Evolutionary conservation across 2,888 invertebrate genomes (phyloP).

Genomic region (Eulithis testata): DNA sequence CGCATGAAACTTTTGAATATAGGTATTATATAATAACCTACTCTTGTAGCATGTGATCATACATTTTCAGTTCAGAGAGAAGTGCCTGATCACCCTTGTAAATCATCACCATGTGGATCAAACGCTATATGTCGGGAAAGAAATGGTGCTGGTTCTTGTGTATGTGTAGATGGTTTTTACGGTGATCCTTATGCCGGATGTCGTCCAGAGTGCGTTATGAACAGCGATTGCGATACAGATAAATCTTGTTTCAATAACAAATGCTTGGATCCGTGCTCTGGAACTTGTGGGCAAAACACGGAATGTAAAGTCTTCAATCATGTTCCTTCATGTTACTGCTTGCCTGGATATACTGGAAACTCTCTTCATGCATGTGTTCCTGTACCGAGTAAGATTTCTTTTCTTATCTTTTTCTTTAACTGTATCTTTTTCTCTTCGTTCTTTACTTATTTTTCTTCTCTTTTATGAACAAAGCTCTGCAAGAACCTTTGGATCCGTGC

Average conservation of each 20-base stretch:
- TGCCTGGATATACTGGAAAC: conserved; percentile 89
- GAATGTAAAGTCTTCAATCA: conserved; percentile 91
- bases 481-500: conserved; percentile 87
- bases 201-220: conserved; percentile 92
- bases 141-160: conserved; percentile 90
- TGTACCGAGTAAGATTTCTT: conserved; percentile 85
- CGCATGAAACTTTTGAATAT: conserved; percentile 34
- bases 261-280: conserved; percentile 91
- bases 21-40: neutral
- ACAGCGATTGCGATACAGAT: conserved; percentile 89
- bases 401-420: conserved; percentile 63
- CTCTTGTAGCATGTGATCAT: conserved; percentile 44
- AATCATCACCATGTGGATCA: conserved; percentile 91
- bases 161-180: conserved; percentile 89
- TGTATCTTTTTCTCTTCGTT: conserved; percentile 55
- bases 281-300: conserved; percentile 90
- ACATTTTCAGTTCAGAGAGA: conserved; percentile 82
- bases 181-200: conserved; percentile 92
- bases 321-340: conserved; percentile 90
- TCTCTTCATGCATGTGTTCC: conserved; percentile 87
- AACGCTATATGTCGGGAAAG: conserved; percentile 91
- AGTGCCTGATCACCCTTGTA: conserved; percentile 88
- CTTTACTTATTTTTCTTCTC: conserved; percentile 53
- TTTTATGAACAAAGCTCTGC: conserved; percentile 69
- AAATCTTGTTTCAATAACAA: conserved; percentile 91